Conservation (phyloP, 2,797 vertebrate genomes). For the Mormyrus hasselquistii region DNA sequence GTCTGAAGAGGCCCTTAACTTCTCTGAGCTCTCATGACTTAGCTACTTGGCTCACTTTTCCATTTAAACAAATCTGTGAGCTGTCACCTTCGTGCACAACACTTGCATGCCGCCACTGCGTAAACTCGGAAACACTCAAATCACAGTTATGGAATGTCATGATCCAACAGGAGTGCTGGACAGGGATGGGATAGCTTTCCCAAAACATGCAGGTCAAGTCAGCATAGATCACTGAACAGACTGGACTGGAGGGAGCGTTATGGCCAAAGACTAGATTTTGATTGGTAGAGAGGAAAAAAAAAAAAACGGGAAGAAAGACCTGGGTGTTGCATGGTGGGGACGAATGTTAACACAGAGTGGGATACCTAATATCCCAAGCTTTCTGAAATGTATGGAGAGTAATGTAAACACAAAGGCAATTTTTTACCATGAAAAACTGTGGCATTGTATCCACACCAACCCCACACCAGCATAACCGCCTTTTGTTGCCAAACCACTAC, state of each 20-base stretch:
- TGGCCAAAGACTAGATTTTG: not conserved
- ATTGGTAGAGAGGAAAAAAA: not conserved
- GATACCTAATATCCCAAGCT: not conserved
- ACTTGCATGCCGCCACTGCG: not conserved
- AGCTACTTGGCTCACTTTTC: not conserved
- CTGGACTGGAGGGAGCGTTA: not conserved
- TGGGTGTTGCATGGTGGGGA: not conserved
- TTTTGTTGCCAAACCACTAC: not conserved
- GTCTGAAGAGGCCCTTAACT: not conserved
- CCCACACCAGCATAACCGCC: not conserved
- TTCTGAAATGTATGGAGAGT: not conserved
- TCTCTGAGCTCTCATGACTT: not conserved
- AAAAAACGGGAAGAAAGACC: not conserved
- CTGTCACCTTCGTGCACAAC: not conserved
- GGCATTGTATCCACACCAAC: not conserved
- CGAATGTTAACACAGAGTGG: not conserved
- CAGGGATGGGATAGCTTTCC: not conserved
- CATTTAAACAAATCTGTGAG: not conserved
- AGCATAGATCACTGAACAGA: not conserved
- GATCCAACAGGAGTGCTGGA: not conserved
- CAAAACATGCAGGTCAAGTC: not conserved
- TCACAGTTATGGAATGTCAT: not conserved
- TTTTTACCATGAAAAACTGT: not conserved
- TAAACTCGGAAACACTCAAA: not conserved
- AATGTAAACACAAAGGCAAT: not conserved